These are phyloP conservation scores for Cynodonichthys magdalenae DNA, from an alignment of 2,797 vertebrate genomes.

Conservation along the genomic window DNA sequence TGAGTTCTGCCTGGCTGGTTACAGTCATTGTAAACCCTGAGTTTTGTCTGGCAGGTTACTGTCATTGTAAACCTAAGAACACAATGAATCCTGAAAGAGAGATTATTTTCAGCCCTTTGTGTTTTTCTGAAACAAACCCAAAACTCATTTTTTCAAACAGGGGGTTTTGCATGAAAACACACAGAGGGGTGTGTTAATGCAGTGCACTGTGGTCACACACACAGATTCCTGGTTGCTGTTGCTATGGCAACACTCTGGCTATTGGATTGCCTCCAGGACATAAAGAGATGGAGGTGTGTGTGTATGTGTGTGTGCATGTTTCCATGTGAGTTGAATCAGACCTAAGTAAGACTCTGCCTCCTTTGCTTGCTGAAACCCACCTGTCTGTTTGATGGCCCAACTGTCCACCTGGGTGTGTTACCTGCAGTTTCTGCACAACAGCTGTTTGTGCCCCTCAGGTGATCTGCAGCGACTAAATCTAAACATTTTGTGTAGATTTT, in stretches of 20 bases:
- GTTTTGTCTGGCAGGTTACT: no score
- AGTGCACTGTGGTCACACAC: neutral
- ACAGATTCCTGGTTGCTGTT: slow-evolving; percentile 42
- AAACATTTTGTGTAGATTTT: no score
- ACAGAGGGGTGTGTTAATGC: no score
- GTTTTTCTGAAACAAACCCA: no score
- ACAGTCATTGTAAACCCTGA: neutral
- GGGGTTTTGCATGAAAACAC: no score
- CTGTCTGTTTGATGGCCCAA: neutral
- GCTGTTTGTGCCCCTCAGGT: neutral
- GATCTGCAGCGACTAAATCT: no score
- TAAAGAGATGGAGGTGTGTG: slow-evolving; percentile 10
- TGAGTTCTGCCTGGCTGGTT: no score
- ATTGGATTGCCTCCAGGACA: slow-evolving; percentile 45
- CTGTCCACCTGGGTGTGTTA: neutral
- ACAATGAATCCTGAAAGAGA: no score
- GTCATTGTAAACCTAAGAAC: no score
- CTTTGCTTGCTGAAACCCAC: neutral
- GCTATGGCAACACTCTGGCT: slow-evolving; percentile 69
- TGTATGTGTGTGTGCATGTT: neutral
- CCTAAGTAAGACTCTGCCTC: neutral
- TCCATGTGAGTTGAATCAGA: neutral
- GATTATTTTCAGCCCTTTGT: no score
- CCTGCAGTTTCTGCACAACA: neutral
- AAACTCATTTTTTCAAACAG: neutral